Base-by-base conservation (phyloP, 1,140 invertebrate genomes). In the Pollicipes pollicipes region DNA sequence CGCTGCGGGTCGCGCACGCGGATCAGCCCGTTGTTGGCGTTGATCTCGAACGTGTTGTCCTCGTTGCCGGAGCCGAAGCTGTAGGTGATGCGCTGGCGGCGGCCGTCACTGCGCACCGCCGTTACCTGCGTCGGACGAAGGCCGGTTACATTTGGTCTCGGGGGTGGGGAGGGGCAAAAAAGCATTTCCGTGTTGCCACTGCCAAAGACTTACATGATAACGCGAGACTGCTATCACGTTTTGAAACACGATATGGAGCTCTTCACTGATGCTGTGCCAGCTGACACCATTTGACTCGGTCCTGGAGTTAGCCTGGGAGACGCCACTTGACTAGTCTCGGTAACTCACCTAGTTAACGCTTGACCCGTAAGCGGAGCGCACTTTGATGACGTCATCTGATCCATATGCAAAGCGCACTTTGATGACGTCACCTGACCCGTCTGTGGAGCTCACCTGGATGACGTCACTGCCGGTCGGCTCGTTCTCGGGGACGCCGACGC, bases 31-130 rank as follows among this genome's bases (percentile, higher is more conserved):
- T 85, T 87, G 73, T 85, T 83, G 10, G 87, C 80, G 73, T 91
- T 86, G 37, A 97, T 89, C 68, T 87, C 84, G 77, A 97, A 97
- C 0, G 86, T 85, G 0, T 85, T 84, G 28, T 90, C 88, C 74
- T 93, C 90, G 78, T 97, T 95, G 26, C 93, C 93, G 26, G 87
- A 87, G 1, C 88, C 90, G 69, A 98, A 90, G 28, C 86, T 88
- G 78, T 97, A 97, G 1, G 84, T 80, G 24, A 97, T 87, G 70
- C 85, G 84, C 76, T 92, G 89, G 0, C 87, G 81, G 28, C 91
- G 82, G 6, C 91, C 90, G 77, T 95, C 91, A 27, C 88, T 90
- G 27, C 91, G 82, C 1, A 93, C 83, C 0, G 91, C 91, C 0
- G 85, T 87, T 0, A 95, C 88, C 79, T 81, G 72, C 24, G 68